These are phyloP conservation scores for Xiphias gladius DNA, from an alignment of 2,113 vertebrate genomes.

Conservation along the genomic window DNA sequence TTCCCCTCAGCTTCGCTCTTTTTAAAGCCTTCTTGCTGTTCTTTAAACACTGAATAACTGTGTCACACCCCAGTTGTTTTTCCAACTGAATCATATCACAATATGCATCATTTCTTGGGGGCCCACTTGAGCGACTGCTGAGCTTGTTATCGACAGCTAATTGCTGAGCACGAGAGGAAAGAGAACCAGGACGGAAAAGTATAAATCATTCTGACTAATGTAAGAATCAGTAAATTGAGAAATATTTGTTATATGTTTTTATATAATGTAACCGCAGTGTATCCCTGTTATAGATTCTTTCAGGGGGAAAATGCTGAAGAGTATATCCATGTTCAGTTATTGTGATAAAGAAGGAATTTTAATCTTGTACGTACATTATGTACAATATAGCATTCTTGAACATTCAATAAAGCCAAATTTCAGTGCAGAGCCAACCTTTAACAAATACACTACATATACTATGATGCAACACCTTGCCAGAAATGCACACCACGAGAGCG, in stretches of 20 bases:
- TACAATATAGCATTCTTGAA: conserved; percentile 65
- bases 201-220: neutral
- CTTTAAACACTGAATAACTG: conserved; percentile 7
- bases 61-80: conserved; percentile 27
- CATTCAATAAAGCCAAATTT: conserved; percentile 59
- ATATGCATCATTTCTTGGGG: neutral
- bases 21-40: neutral
- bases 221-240: neutral
- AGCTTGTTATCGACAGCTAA: neutral
- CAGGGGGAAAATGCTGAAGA: neutral
- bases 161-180: neutral
- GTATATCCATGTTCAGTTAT: neutral
- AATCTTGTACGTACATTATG: conserved; percentile 71
- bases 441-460: conserved; percentile 62
- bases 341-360: conserved; percentile 68
- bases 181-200: neutral
- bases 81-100: conserved; percentile 1
- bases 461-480: conserved; percentile 39
- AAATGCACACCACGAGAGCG: conserved; percentile 26
- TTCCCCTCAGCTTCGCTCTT: neutral
- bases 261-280: too few relatives aligned
- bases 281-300: too few relatives aligned
- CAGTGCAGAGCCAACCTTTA: conserved; percentile 60
- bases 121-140: conserved; percentile 28
- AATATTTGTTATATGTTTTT: neutral